phyloP scores from a whole-genome alignment of 2,113 vertebrate genomes.

The Entosphenus tridentatus region DNA sequence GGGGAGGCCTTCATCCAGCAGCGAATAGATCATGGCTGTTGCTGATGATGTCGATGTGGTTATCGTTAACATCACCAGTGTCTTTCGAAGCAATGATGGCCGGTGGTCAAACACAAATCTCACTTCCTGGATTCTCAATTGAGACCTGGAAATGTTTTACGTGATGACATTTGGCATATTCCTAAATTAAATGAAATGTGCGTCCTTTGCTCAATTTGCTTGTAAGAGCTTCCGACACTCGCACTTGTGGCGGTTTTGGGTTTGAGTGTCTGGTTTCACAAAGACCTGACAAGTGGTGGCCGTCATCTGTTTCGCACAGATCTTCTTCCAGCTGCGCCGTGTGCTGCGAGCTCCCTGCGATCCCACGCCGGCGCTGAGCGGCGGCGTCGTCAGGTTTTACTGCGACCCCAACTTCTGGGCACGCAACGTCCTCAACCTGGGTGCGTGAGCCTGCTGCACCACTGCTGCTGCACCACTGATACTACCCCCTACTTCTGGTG shows the following conservation, averaged over 20 bases:
- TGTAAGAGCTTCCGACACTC: background rate
- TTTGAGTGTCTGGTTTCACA: background rate
- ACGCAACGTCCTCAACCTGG: conserved; percentile 90
- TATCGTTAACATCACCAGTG: no score
- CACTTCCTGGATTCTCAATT: background rate
- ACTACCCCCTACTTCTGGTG: no score
- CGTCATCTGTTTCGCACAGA: conserved; percentile 25
- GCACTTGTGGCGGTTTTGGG: background rate
- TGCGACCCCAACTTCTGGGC: conserved; percentile 98
- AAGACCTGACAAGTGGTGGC: background rate
- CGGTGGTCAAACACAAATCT: no score
- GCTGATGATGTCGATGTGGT: no score
- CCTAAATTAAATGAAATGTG: background rate
- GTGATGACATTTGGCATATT: background rate
- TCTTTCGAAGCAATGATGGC: no score
- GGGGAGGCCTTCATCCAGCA: no score
- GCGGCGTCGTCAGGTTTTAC: conserved; percentile 78
- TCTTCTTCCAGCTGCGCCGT: conserved; percentile 69
- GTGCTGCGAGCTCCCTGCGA: conserved; percentile 75
- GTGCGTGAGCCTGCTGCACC: conserved; percentile 26
- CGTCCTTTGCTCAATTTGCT: background rate
- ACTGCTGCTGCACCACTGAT: no score
- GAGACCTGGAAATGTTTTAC: background rate
- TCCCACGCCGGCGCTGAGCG: conserved; percentile 52
- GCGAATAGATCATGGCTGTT: no score